Conservation (phyloP, 53 echinoderm and acorn worm species). For the Crossaster papposus region DNA sequence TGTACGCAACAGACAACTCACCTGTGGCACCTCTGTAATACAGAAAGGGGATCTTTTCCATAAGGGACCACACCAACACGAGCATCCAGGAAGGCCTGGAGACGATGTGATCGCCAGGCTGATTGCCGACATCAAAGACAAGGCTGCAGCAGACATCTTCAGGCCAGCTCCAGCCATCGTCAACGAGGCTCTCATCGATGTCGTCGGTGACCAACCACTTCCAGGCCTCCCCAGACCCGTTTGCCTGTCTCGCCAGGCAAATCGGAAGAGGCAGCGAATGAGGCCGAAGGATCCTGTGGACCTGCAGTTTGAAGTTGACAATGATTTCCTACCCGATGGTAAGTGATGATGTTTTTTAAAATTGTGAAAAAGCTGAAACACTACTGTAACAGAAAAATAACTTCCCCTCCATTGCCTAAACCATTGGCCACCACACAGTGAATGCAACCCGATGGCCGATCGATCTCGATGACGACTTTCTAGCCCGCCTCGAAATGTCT, state of each 20-base stretch:
- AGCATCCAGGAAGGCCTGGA: conserved; percentile 4
- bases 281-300: neutral
- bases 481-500: no score
- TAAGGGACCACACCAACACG: neutral
- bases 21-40: neutral
- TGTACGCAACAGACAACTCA: neutral
- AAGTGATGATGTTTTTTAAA: no score
- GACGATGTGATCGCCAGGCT: neutral
- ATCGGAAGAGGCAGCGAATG: neutral
- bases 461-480: no score
- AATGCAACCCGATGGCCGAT: no score
- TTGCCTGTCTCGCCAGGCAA: neutral
- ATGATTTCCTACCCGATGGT: neutral
- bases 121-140: neutral
- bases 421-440: no score
- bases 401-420: no score
- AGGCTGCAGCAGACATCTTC: neutral
- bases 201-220: neutral
- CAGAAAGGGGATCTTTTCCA: neutral
- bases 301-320: neutral
- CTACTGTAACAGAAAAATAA: no score
- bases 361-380: no score
- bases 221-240: neutral
- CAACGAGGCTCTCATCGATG: neutral
- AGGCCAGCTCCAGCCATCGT: neutral